Base-by-base conservation (phyloP, 2,797 vertebrate species). In the Rallus crepitans region DNA sequence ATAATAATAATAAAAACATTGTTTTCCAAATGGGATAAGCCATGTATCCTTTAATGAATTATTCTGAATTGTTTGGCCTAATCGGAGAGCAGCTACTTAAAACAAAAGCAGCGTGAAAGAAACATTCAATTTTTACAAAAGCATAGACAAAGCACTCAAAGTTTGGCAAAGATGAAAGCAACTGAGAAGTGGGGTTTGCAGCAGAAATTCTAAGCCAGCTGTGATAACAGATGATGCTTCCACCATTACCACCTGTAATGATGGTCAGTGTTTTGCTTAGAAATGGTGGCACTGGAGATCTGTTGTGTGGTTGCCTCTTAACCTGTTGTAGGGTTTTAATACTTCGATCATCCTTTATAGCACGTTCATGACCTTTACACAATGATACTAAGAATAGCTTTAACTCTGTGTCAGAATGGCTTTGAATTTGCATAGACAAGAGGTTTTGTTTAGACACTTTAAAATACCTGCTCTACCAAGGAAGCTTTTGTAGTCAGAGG, bases 401-500 rank as follows among this genome's bases (percentile, higher is more conserved):
- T 94, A 90, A 83, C 91, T 95, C 79, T 66, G 19, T 88, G 70
- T 93, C 90, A 87, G 85, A 60, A 87, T 70, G 27, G 56, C 40
- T 89, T 90, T 87, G 42, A 82, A 94, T 97, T 91, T 94, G 91
- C 90, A 80, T 80, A 90, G 91, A 18, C 63, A 69, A 69, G 85
- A 90, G 66, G 33, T 79, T 96, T 91, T 93, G 88, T 87, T 94
- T 88, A 64, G 95, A 89, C 91, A 84, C 60, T 53, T 94, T 42
- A 33, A 93, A 95, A 82, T 94, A 73, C 42, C 66, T 92, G 57
- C 66, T 79, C 59, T 68, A 27, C 42, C 1, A 0, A 66, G 90
- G 87, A 87, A 91, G 77, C 87, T 96, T 93, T 91, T 94, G 69
- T 87, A 95, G 89, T 96, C 87, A 89, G 52, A 86, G 55, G 42